phyloP scores from a whole-genome alignment of 2,113 vertebrate species.

The Phodopus roborovskii region DNA sequence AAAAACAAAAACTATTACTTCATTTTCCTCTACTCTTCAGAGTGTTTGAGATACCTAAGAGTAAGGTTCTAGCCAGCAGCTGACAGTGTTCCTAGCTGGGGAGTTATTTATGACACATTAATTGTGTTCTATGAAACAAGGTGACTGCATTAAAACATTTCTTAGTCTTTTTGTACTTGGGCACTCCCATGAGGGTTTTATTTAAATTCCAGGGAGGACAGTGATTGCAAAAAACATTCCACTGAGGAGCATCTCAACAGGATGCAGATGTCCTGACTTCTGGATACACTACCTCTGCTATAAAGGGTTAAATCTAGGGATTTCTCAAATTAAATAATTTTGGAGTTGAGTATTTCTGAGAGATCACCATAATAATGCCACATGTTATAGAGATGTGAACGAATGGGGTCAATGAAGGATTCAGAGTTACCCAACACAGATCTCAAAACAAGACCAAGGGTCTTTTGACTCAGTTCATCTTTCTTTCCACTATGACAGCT shows the following conservation, averaged over 20 bases:
- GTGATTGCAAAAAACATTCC: conserved; percentile 43
- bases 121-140: conserved; percentile 69
- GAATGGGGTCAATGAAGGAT: conserved; percentile 6
- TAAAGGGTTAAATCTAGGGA: conserved; percentile 3
- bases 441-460: neutral
- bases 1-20: neutral
- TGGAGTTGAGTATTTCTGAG: neutral
- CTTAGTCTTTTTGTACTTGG: conserved; percentile 72
- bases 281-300: conserved; percentile 11
- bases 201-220: conserved; percentile 61
- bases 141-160: conserved; percentile 73
- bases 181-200: conserved; percentile 62
- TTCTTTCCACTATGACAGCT: neutral
- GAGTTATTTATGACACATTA: conserved; percentile 70
- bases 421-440: conserved; percentile 25
- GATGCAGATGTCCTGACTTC: conserved; percentile 11
- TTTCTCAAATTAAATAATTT: conserved; percentile 40
- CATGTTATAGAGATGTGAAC: neutral
- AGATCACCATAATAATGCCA: neutral
- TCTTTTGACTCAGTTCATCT: neutral
- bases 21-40: neutral
- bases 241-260: conserved; percentile 33
- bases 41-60: neutral
- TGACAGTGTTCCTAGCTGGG: conserved; percentile 21
- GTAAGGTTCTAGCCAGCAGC: neutral